These are phyloP conservation scores for Salvelinus sp. DNA, from an alignment of 2,113 vertebrate genomes.

Conservation along the genomic window DNA sequence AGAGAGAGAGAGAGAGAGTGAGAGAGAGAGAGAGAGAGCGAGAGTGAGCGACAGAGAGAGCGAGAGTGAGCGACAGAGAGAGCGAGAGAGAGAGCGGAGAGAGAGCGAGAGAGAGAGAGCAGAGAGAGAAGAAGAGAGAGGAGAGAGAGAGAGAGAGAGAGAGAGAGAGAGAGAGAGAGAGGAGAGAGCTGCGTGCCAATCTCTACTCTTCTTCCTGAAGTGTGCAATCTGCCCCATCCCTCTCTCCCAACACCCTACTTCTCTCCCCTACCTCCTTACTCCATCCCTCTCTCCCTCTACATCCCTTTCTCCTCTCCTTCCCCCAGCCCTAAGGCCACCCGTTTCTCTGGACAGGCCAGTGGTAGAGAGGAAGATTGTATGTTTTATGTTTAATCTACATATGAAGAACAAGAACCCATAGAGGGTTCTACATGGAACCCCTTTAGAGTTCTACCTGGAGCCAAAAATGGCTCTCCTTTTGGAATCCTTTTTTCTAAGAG, in stretches of 20 bases:
- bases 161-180: background rate
- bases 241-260: background rate
- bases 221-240: too few species aligned
- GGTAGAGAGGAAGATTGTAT: slow-evolving; percentile 6
- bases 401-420: slow-evolving; percentile 19
- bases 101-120: slow-evolving; percentile 2
- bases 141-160: background rate
- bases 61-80: background rate
- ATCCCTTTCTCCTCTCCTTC: background rate
- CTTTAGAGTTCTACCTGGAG: too few species aligned
- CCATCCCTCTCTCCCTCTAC: background rate
- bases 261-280: too few species aligned
- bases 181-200: background rate
- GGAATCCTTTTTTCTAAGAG: too few species aligned
- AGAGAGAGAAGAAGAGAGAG: background rate
- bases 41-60: too few species aligned
- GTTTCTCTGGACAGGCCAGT: slow-evolving; percentile 14
- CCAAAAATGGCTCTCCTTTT: too few species aligned
- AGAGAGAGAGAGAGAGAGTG: background rate
- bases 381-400: slow-evolving; percentile 43
- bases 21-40: background rate
- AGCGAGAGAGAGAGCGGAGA: background rate
- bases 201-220: too few species aligned
- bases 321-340: background rate
- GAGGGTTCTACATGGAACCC: background rate